Evolutionary conservation across 2,888 invertebrate species (phyloP), one percentile per base, ranked within the genome.

Genomic region (Phlogophora meticulosa): DNA sequence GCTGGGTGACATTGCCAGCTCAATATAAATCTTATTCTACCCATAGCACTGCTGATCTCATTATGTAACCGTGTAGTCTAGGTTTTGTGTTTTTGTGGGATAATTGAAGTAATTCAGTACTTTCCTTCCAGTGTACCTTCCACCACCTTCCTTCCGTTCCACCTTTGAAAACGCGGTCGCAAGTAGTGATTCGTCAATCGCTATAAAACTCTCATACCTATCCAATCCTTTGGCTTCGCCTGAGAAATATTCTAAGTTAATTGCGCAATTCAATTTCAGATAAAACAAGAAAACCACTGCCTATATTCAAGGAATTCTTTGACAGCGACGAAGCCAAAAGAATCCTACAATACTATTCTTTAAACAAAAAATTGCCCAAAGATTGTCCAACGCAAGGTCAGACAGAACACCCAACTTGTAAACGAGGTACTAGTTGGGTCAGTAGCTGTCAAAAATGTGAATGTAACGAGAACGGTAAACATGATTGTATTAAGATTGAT

Each of bases 361-460:
- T 7, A 2, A 1, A 43, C 17, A 45, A 73, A 5, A 69, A 58
- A 24, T 9, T 70, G 11, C 57, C 61, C 13, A 76, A 76, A 61
- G 40, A 62, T 13, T 72, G 57, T 42, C 20, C 60, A 11, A 34
- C 28, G 4, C 10, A 20, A 71, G 15, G 38, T 40, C 22, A 43
- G n/a, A 13, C 2, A 7, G 9, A 24, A 9, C 38, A 64, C 22
- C 69, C 60, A 24, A 76, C 69, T 32, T 76, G 76, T 51, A 61
- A 68, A 45, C 36, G 10, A 9, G 58, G 79, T 11, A 76, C 76
- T 0, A 53, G 20, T 9, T 76, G 76, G 76, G n/a, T 34, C 4
- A 76, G 75, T 13, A 69, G 24, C 22, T 76, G 76, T 34, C 42
- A 78, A 9, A 20, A 59, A 32, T 76, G 76, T 9, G 40, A 53